Evolutionary conservation across 2,113 vertebrate genomes (phyloP), one percentile per base, ranked within the genome.

Genomic region (Symphodus melops): DNA sequence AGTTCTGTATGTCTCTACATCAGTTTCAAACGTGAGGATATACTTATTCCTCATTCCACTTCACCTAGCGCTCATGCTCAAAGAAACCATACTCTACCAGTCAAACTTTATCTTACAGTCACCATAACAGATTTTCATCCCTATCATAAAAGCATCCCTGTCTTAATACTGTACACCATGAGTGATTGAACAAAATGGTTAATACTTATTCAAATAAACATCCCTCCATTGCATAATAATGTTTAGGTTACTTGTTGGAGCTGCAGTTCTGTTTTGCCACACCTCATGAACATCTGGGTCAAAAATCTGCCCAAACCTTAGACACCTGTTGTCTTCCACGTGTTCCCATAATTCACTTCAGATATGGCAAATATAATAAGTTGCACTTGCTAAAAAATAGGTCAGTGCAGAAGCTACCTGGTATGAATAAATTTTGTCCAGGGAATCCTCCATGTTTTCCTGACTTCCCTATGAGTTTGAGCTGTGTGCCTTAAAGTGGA

Each of bases 321-420:
- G 51, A 73, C 53, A 66, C 53, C 48, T 78, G 44, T 75, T 21
- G 55, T 55, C 23, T 66, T 69, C 70, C 59, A 71, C 17, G 17
- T 66, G 72, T 36, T 79, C 37, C 69, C 36, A 58, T 56, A 62
- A 65, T 78, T 71, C 67, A 53, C 63, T 74, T 75, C 56, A 44
- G 41, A 63, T 57, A 41, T 86, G 66, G 46, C 65, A 62, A 70
- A 46, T 58, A 39, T 59, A 66, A 67, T 54, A 46, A 71, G 51
- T 73, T 72, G 36, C 72, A 70, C 77, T 73, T 58, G 62, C 10
- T 74, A 9, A 60, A 81, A 86, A 82, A 41, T 82, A 64, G 77
- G 77, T 73, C 67, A 75, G 25, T 25, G 25, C 49, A 54, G 42
- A n/a, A 68, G 52, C 54, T 54, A 69, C 59, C 68, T 61, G 63